phyloP scores from a whole-genome alignment of 2,888 invertebrate genomes.

The Cancer borealis region DNA sequence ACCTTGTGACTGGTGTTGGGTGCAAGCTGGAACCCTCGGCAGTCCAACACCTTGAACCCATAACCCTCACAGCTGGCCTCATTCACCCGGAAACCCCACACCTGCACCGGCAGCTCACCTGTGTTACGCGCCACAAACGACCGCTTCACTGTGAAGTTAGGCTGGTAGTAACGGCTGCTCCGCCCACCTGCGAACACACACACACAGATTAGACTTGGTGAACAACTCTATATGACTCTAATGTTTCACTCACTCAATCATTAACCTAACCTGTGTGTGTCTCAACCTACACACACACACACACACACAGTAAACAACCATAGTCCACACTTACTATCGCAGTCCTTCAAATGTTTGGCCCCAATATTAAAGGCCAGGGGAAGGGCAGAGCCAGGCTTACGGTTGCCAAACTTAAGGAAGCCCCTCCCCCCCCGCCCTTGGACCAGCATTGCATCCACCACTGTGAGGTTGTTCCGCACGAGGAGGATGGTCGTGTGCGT shows the following conservation, averaged over 20 bases:
- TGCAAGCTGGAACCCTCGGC: constrained; percentile 85
- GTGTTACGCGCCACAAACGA: constrained; percentile 92
- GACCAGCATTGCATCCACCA: constrained; percentile 91
- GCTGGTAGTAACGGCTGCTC: constrained; percentile 80
- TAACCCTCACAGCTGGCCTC: constrained; percentile 86
- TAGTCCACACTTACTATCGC: constrained; percentile 80
- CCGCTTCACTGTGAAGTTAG: constrained; percentile 88
- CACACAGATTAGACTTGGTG: neutral
- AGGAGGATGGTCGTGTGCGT: constrained; percentile 70
- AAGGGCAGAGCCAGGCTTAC: constrained; percentile 88
- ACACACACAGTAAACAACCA: neutral
- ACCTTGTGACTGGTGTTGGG: constrained; percentile 89
- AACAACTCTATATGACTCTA: neutral
- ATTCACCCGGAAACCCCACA: constrained; percentile 86
- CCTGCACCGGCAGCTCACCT: constrained; percentile 91
- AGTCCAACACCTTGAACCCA: constrained; percentile 89
- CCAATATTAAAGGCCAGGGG: constrained; percentile 90
- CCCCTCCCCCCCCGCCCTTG: constrained; percentile 92
- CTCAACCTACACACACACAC: neutral
- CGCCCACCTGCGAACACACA: constrained; percentile 3
- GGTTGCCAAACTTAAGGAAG: constrained; percentile 92
- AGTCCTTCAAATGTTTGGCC: constrained; percentile 84
- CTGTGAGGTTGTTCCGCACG: constrained; percentile 93
- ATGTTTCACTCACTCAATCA: neutral
- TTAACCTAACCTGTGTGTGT: neutral